Evolutionary conservation across 2,888 invertebrate genomes (phyloP).

Genomic region (Synergus itoensis): DNA sequence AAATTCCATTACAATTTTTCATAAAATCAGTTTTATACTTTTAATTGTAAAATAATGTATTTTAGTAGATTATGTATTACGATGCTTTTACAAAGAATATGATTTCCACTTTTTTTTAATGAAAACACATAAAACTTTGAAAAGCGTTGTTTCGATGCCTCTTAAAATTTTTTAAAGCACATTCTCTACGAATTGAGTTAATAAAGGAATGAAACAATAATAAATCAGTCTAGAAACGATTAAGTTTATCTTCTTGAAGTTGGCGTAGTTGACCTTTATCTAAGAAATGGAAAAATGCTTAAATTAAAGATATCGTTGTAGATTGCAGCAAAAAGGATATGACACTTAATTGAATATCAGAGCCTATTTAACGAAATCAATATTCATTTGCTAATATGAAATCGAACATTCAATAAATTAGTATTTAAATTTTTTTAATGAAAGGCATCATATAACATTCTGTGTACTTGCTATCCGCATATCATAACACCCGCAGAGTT

Average conservation of each 20-base stretch:
- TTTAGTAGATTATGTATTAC: background rate
- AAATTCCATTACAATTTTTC: too few species aligned
- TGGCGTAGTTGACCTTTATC: background rate
- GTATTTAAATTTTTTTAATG: constrained; percentile 21
- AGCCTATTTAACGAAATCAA: constrained; percentile 14
- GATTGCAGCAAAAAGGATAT: too few species aligned
- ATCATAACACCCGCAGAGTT: constrained; percentile 29
- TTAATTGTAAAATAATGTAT: background rate
- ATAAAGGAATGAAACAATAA: too few species aligned
- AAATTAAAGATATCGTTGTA: too few species aligned
- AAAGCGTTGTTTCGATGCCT: too few species aligned
- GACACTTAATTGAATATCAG: background rate
- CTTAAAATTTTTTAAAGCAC: too few species aligned
- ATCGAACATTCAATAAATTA: constrained; percentile 13
- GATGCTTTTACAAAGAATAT: background rate
- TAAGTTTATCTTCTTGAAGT: background rate
- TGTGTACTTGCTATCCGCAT: constrained; percentile 25
- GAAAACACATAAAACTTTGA: background rate
- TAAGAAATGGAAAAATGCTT: background rate
- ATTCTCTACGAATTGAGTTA: too few species aligned
- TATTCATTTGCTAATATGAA: constrained; percentile 22
- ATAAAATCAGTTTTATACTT: background rate
- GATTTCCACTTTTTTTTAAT: background rate
- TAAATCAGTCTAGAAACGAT: background rate
- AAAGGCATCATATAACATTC: background rate